Base-by-base conservation (phyloP, 2,888 invertebrate species). In the Zygogramma bicolorata region DNA sequence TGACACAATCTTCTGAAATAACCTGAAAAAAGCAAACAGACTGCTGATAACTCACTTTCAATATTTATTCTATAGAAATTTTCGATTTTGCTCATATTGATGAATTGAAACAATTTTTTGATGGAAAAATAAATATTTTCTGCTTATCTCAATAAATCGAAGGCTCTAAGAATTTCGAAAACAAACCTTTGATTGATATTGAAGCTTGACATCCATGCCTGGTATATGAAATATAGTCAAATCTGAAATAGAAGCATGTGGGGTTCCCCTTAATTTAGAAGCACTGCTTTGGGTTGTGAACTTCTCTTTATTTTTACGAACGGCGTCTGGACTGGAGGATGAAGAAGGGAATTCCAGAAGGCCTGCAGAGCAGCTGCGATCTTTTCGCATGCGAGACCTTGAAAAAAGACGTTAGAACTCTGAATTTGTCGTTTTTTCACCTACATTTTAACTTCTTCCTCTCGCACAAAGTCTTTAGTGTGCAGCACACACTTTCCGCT, bases 401-500 rank as follows among this genome's bases (percentile, higher is more conserved):
- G 71, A 62, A 80, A 71, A 29, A 66, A 1, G 49, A 18, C 20
- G 15, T 7, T 13, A 61, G 15, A 38, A 29, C 15, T 59, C 34
- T 34, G 25, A 20, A 5, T 60, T 46, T 61, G 63, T n/a, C 46
- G 13, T 53, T 22, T 13, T 7, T 13, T 20, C 20, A 42, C 79
- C 82, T 80, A 85, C 85, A 86, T 71, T 86, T 92, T 93, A 53
- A 91, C 87, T 74, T 93, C 94, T 70, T 93, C 93, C 65, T 93
- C 93, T 80, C 88, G 91, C 68, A 86, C 88, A 74, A 90, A 89
- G 82, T 96, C 95, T 87, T 96, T 96, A 1, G 98, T 98, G 86
- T 98, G 98, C 40, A 99, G 89, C 34, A 97, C 97, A 87, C 98
- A 99, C 87, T 98, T 97, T 7, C 98, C 98, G 81, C 97, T 97